These are phyloP conservation scores for Pteria penguin DNA, from an alignment of 2,888 invertebrate species.

Conservation along the genomic window DNA sequence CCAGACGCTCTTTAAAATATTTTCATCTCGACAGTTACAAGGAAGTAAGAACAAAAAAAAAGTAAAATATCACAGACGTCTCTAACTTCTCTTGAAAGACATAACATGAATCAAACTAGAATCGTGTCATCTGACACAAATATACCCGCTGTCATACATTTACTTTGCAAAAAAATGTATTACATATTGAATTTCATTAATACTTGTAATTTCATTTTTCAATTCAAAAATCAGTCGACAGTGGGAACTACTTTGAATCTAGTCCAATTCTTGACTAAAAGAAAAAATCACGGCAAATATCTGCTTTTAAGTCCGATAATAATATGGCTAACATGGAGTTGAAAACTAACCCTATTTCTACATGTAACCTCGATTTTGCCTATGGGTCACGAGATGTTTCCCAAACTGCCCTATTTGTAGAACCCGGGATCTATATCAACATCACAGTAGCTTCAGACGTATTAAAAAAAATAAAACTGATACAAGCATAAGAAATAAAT, in stretches of 20 bases:
- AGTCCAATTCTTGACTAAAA: background rate
- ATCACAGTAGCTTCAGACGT: background rate
- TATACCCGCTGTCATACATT: background rate
- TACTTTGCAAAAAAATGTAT: no score
- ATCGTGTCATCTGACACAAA: background rate
- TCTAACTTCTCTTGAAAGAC: conserved; percentile 5
- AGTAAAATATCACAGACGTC: conserved; percentile 4
- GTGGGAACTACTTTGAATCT: background rate
- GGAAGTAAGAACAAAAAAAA: background rate
- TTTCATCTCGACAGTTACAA: background rate
- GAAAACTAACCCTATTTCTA: background rate
- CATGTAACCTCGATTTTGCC: background rate
- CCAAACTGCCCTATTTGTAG: conserved; percentile 40
- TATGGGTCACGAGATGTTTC: conserved; percentile 3
- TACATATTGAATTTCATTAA: no score
- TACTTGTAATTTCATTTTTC: background rate
- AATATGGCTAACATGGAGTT: background rate
- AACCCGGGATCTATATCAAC: conserved; percentile 2
- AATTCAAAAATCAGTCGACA: background rate
- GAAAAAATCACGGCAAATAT: no score
- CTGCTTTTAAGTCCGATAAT: no score
- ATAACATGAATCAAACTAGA: background rate
- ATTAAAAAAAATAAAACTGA: conserved; percentile 11
- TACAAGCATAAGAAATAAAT: conserved; percentile 15
- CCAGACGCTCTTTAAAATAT: background rate